Base-by-base conservation (phyloP, 2,797 vertebrate species). In the Gymnothorax reevesii region DNA sequence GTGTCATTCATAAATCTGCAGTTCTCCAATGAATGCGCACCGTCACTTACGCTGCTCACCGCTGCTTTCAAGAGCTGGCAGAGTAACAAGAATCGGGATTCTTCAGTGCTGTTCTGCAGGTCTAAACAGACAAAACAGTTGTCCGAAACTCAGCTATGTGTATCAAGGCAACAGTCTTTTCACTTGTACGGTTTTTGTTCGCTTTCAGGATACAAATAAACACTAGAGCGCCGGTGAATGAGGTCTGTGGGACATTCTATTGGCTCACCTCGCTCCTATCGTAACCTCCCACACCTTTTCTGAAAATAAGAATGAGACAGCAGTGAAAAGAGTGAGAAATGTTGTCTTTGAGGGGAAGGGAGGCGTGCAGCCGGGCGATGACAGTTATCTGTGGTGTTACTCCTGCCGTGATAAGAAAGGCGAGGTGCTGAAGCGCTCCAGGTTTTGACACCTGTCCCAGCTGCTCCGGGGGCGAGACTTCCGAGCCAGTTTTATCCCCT, bases 301-400 rank as follows among this genome's bases (percentile, higher is more conserved):
- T 83, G 88, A 87, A 90, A 91, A 90, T 85, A 84, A 86, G 84
- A 88, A 92, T 92, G 91, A 27, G 73, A 80, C 27, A 88, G 87
- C 86, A 88, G 90, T 83, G 85, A 89, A 88, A 83, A 91, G 88
- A 66, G 85, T 89, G 90, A 93, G 33, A 88, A 91, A 90, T 84
- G 77, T 84, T 86, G 86, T 84, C 88, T 90, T 90, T 90, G 89
- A 88, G 75, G 88, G 85, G 83, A 89, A 91, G 92, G 88, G 88
- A 22, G 0, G 87, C 89, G 69, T 92, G 91, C 91, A 89, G 90
- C 83, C 85, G 88, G 83, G 49, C 86, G 89, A 88, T 92, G 91
- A 90, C 86, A 92, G 89, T 90, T 90, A 90, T 89, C 88, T 83
- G 3, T 55, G 85, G 86, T 90, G 85, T 87, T 89, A 89, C 62